These are phyloP conservation scores for Pangasius sanitwongsei DNA, from an alignment of 2,797 vertebrate genomes.

Conservation along the genomic window DNA sequence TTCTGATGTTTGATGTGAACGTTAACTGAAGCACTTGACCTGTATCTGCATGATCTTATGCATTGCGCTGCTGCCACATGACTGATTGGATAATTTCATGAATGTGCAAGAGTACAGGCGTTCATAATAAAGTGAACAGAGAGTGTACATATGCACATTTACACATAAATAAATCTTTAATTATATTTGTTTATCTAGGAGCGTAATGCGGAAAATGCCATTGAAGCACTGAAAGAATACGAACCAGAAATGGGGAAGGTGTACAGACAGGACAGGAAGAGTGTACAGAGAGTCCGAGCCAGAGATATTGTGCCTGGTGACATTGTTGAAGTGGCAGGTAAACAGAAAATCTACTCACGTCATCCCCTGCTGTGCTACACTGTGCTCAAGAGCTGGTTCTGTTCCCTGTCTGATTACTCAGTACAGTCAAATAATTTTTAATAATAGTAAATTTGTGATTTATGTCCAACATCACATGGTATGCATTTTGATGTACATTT, in stretches of 20 bases:
- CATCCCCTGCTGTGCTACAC: not conserved
- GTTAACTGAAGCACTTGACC: not conserved
- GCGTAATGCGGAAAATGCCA: conserved; percentile 80
- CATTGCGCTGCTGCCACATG: not conserved
- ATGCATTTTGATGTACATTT: not conserved
- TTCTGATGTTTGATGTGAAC: not conserved
- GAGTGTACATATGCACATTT: not conserved
- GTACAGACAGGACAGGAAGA: conserved; percentile 80
- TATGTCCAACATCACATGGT: not conserved
- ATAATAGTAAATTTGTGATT: not conserved
- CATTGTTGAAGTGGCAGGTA: conserved; percentile 80
- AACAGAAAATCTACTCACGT: conserved; percentile 14
- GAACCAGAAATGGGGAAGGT: conserved; percentile 83
- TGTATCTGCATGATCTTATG: not conserved
- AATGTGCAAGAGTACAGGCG: not conserved
- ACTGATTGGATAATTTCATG: not conserved
- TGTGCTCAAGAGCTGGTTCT: not conserved
- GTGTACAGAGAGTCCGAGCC: conserved; percentile 76
- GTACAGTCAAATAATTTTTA: not conserved
- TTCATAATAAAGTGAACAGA: not conserved
- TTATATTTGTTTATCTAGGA: conserved; percentile 64
- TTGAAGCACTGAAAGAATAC: conserved; percentile 80
- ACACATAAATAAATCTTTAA: not conserved
- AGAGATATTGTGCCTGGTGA: conserved; percentile 80
- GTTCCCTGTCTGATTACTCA: not conserved